Percentiles rank a stretch among this genome's conserved stretches.
Conservation (phyloP, 2,797 vertebrate genomes). For the Parotocinclus haroldoi region DNA sequence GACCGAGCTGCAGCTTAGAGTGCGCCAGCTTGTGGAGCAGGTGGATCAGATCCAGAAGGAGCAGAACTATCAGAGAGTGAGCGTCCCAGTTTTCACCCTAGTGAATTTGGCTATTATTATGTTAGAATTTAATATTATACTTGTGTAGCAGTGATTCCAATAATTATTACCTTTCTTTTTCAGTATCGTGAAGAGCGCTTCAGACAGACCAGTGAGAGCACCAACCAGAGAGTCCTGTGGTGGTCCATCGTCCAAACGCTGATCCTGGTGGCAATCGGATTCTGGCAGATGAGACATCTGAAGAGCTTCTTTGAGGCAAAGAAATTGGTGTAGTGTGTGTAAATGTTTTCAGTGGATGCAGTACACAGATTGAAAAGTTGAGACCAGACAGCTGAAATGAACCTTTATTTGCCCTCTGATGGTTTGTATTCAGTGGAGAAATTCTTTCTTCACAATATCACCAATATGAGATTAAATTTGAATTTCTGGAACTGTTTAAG, state of each 20-base stretch:
- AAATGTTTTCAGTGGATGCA: slow-evolving; percentile 54
- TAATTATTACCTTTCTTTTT: slow-evolving; percentile 10
- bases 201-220: slow-evolving; percentile 90
- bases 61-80: slow-evolving; percentile 89
- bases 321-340: slow-evolving; percentile 80
- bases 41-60: slow-evolving; percentile 94
- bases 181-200: slow-evolving; percentile 92
- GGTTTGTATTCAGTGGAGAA: slow-evolving; percentile 1
- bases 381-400: slow-evolving; percentile 44
- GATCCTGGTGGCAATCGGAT: slow-evolving; percentile 87
- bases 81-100: slow-evolving; percentile 21
- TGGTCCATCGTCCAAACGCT: slow-evolving; percentile 93
- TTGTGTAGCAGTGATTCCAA: too few species aligned
- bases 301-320: slow-evolving; percentile 96
- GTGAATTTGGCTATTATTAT: too few species aligned
- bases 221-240: slow-evolving; percentile 90
- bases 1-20: slow-evolving; percentile 85
- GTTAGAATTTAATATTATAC: too few species aligned
- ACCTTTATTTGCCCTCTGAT: slow-evolving; percentile 9
- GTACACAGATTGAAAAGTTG: slow-evolving; percentile 48
- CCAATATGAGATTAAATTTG: too few species aligned
- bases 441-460: too few species aligned
- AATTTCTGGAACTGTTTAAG: too few species aligned
- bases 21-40: slow-evolving; percentile 87
- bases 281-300: slow-evolving; percentile 93